Conservation (phyloP, 2,113 vertebrate genomes). For the Holacanthus passer region DNA sequence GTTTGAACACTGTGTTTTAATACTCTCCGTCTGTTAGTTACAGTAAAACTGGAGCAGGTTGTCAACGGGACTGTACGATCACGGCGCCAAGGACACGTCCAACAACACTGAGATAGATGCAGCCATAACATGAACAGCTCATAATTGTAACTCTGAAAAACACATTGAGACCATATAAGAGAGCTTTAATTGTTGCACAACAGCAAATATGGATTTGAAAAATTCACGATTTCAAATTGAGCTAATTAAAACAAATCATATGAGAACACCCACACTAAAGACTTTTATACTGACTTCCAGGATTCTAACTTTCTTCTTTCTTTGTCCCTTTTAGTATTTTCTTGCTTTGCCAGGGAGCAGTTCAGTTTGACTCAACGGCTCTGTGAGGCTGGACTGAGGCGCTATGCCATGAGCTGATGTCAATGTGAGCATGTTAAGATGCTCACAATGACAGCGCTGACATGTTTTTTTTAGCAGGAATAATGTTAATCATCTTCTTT, state of each 20-base stretch:
- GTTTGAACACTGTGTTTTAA: conserved; percentile 26
- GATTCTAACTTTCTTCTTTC: no score
- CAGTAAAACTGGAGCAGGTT: conserved; percentile 21
- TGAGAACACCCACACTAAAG: no score
- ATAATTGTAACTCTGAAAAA: neutral
- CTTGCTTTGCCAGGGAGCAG: no score
- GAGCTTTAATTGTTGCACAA: neutral
- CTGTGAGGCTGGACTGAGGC: neutral
- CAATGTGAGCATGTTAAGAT: neutral
- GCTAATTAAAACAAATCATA: no score
- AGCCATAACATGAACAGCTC: neutral
- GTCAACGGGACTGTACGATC: neutral
- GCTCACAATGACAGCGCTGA: neutral
- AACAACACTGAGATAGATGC: neutral
- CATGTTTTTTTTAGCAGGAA: neutral
- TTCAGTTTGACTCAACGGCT: no score
- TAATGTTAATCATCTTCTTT: neutral
- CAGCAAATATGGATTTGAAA: neutral
- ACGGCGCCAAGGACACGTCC: no score
- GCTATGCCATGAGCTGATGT: neutral
- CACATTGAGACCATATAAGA: neutral
- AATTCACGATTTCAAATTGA: neutral
- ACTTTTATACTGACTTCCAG: no score
- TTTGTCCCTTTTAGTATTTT: no score
- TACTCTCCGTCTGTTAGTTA: conserved; percentile 33